These are phyloP conservation scores for Acheta domesticus DNA, from an alignment of 2,888 invertebrate genomes.

Conservation along the genomic window DNA sequence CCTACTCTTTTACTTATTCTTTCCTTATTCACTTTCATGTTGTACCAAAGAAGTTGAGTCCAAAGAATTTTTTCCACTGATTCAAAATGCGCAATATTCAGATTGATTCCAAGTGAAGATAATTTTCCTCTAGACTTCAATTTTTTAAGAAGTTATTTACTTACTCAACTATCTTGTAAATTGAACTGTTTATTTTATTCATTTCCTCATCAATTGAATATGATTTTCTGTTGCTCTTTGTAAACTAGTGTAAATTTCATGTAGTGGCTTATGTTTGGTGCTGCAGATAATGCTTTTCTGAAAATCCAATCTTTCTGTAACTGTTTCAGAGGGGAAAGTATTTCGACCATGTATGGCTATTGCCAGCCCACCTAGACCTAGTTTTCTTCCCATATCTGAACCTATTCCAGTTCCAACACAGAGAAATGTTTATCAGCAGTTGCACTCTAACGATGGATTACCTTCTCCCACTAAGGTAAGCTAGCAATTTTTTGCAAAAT, in stretches of 20 bases:
- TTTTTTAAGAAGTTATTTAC: no score
- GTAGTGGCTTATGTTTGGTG: background rate
- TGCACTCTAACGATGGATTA: constrained; percentile 48
- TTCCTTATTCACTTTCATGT: no score
- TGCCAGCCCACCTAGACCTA: constrained; percentile 64
- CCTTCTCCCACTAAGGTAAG: constrained; percentile 41
- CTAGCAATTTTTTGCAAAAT: background rate
- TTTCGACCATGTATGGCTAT: constrained; percentile 40
- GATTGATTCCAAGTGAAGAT: no score
- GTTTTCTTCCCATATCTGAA: constrained; percentile 67
- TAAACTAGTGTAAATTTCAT: background rate
- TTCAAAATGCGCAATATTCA: no score
- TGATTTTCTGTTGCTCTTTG: background rate
- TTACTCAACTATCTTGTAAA: no score
- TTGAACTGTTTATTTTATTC: no score
- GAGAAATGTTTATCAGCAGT: constrained; percentile 53
- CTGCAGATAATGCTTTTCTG: background rate
- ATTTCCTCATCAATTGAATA: no score
- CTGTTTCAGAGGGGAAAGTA: background rate
- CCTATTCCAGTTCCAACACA: constrained; percentile 74
- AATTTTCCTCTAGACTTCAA: no score
- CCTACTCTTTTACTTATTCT: no score
- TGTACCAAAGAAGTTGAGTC: no score
- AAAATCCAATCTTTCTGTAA: background rate
- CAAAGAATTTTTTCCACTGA: no score